Percentiles rank a stretch among this genome's conserved stretches.
Conservation (phyloP, 2,113 vertebrate genomes). For the Piliocolobus tephrosceles region DNA sequence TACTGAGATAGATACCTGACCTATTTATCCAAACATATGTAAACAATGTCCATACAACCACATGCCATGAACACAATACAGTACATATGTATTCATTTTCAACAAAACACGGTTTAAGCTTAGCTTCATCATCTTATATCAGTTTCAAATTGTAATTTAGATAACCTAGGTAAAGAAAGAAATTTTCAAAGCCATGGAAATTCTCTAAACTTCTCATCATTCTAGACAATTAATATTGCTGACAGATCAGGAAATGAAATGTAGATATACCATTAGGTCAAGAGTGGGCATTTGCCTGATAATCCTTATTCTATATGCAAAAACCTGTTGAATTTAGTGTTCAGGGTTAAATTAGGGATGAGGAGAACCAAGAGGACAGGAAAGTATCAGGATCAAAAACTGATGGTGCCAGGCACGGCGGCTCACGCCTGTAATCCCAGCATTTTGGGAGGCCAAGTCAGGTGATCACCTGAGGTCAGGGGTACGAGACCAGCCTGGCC, state of each 20-base stretch:
- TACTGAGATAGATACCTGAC: neutral
- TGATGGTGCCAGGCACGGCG: neutral
- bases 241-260: neutral
- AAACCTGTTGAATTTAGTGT: neutral
- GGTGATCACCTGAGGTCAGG: too few species aligned
- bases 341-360: neutral
- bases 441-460: too few species aligned
- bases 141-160: neutral
- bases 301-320: neutral
- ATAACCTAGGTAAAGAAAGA: neutral
- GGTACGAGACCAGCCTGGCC: too few species aligned
- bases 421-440: too few species aligned
- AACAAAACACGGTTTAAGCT: neutral
- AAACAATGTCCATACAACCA: neutral
- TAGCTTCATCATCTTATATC: neutral
- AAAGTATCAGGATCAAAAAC: neutral
- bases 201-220: neutral
- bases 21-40: neutral
- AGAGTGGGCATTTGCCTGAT: neutral
- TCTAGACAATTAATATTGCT: neutral
- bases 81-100: neutral
- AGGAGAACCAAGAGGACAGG: neutral
- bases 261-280: neutral
- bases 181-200: neutral
- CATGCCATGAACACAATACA: neutral